Conservation (phyloP, 2,797 vertebrate genomes). For the Emydoidea blandingii region DNA sequence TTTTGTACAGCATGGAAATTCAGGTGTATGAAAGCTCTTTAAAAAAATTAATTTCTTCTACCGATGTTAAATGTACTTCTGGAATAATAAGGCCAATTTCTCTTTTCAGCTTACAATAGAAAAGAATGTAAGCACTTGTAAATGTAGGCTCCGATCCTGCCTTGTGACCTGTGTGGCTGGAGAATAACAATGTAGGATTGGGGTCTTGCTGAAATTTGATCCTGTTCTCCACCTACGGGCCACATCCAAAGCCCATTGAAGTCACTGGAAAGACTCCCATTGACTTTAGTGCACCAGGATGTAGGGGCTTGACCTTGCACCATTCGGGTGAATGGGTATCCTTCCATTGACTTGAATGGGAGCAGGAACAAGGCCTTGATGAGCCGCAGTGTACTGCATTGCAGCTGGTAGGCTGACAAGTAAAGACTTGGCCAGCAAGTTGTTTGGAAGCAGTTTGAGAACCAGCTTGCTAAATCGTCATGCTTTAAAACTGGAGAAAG, state of each 20-base stretch:
- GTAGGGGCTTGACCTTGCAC: not conserved
- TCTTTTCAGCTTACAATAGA: not conserved
- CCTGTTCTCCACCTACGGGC: not conserved
- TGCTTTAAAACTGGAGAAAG: not conserved
- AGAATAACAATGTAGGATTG: not conserved
- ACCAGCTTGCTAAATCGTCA: not conserved
- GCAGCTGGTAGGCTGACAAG: accelerated
- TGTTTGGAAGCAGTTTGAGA: not conserved
- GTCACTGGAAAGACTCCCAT: not conserved
- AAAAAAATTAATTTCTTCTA: not conserved
- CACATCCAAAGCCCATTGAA: not conserved
- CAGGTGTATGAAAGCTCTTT: not conserved
- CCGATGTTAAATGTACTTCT: not conserved
- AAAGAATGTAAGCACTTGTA: not conserved
- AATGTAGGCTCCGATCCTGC: not conserved
- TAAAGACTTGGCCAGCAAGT: not conserved
- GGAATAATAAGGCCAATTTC: not conserved
- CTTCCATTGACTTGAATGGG: not conserved
- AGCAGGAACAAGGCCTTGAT: not conserved
- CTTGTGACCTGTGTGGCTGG: not conserved
- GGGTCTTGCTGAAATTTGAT: not conserved
- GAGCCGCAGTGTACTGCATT: not conserved
- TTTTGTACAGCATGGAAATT: slow-evolving; percentile 27
- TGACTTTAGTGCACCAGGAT: not conserved
- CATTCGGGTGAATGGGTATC: not conserved